Conservation (phyloP, 2,797 vertebrate genomes). For the Loris lydekkerianus region DNA sequence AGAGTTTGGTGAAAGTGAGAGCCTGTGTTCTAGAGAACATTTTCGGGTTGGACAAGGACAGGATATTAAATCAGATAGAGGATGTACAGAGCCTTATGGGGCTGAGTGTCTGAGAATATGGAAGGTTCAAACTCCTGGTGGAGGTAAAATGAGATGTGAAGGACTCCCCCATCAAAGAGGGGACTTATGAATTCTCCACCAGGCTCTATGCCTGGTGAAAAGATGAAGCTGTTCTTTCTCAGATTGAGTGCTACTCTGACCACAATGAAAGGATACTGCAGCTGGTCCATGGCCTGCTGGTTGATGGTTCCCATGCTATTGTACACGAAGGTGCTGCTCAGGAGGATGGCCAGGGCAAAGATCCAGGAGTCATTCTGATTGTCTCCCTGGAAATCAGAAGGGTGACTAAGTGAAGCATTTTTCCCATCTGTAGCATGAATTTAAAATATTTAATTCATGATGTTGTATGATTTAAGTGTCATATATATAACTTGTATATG, state of each 20-base stretch:
- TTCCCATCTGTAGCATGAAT: neutral
- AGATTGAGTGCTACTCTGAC: neutral
- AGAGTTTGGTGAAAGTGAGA: neutral
- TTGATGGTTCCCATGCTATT: slow-evolving; percentile 80
- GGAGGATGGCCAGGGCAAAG: slow-evolving; percentile 74
- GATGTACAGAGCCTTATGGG: neutral
- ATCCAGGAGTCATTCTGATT: slow-evolving; percentile 73
- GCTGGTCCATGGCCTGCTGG: slow-evolving; percentile 76
- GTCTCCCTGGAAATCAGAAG: slow-evolving; percentile 43
- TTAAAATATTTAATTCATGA: neutral
- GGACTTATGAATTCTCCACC: neutral
- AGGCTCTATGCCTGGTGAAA: neutral
- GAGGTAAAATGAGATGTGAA: neutral
- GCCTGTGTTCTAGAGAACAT: neutral
- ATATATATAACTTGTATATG: neutral
- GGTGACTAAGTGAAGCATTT: neutral
- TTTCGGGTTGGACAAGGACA: neutral
- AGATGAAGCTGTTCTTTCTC: neutral
- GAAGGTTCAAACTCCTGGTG: neutral
- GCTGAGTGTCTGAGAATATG: neutral
- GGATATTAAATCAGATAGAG: neutral
- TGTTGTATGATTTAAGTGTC: neutral
- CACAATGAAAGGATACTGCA: slow-evolving; percentile 80
- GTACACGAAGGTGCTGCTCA: slow-evolving; percentile 79
- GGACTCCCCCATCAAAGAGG: neutral